Conservation (phyloP, 2,797 vertebrate species). For the Cheirogaleus major region DNA sequence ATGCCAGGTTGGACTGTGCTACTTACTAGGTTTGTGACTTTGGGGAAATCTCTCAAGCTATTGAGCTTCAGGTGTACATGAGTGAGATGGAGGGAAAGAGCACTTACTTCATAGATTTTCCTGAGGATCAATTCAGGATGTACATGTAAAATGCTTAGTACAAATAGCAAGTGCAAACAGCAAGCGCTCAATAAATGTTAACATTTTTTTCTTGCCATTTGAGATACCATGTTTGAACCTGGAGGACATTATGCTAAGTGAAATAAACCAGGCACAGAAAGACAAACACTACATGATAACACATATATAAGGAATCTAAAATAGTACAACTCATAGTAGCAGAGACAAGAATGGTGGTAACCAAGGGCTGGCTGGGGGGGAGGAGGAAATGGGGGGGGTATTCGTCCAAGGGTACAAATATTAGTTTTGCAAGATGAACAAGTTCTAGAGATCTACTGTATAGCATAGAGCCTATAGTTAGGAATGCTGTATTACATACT, state of each 20-base stretch:
- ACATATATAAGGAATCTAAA: neutral
- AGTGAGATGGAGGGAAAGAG: neutral
- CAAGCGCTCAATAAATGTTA: neutral
- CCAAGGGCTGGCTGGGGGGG: neutral
- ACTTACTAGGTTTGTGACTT: neutral
- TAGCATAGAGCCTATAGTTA: neutral
- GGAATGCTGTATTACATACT: neutral
- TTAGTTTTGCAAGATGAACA: neutral
- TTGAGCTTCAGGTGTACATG: neutral
- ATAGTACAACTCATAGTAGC: neutral
- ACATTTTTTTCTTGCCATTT: neutral
- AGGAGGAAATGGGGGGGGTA: neutral
- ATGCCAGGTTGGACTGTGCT: neutral
- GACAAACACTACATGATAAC: neutral
- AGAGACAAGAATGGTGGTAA: neutral
- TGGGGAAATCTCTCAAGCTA: neutral
- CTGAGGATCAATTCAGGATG: neutral
- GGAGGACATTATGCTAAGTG: neutral
- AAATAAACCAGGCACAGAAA: neutral
- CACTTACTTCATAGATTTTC: neutral
- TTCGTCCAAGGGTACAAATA: neutral
- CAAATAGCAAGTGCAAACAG: neutral
- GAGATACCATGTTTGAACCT: neutral
- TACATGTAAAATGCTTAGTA: neutral
- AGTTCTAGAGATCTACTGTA: neutral